A percentile compares a stretch with the other conserved stretches of the same genome.
phyloP scores from a whole-genome alignment of 2,113 vertebrate species.

The Serinus canaria region DNA sequence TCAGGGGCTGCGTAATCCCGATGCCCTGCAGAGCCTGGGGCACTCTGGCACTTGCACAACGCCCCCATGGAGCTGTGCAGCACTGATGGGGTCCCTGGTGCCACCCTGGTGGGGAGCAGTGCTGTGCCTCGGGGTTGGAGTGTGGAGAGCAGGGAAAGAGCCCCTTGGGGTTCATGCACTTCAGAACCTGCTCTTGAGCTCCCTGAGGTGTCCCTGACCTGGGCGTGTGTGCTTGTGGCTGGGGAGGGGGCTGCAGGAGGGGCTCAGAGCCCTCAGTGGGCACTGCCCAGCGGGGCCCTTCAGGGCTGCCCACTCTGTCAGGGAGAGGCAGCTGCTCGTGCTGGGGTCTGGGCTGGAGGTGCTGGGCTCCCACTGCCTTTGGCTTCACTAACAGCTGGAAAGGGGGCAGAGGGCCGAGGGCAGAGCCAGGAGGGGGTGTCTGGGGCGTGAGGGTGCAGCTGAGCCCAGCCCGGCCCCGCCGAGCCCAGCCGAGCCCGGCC shows the following conservation, averaged over 20 bases:
- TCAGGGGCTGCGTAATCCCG: accelerated
- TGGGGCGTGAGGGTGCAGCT: background rate
- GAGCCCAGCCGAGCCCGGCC: too few relatives aligned
- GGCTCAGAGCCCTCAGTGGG: background rate
- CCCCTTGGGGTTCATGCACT: accelerated
- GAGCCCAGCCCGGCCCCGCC: background rate
- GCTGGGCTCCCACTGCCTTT: background rate
- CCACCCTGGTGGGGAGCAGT: accelerated
- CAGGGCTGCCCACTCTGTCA: background rate
- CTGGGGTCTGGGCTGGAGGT: accelerated
- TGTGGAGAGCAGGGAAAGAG: accelerated
- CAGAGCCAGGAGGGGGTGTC: background rate
- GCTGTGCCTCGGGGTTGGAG: accelerated
- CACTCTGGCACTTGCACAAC: accelerated
- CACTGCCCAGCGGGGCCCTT: background rate
- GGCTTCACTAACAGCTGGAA: accelerated
- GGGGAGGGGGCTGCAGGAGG: background rate
- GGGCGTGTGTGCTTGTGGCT: background rate
- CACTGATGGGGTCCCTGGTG: background rate
- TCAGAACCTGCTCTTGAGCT: background rate
- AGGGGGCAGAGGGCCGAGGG: accelerated
- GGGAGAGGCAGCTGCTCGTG: accelerated
- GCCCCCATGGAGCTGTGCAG: accelerated
- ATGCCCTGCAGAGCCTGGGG: accelerated
- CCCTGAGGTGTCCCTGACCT: accelerated